Conservation (phyloP, 2,797 vertebrate genomes). For the Xiphophorus birchmanni region DNA sequence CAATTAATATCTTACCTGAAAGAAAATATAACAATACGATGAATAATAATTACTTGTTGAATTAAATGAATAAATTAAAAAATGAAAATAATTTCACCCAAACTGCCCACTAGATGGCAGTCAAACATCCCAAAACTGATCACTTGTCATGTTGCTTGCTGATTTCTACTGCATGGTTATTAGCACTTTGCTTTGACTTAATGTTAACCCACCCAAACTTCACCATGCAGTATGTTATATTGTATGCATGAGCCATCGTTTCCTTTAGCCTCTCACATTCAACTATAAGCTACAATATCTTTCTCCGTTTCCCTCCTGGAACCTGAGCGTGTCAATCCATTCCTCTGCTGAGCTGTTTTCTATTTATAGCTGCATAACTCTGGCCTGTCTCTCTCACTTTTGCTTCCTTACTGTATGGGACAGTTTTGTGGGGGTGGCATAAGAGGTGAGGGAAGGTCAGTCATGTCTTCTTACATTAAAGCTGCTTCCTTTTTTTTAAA, state of each 20-base stretch:
- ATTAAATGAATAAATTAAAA: background rate
- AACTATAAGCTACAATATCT: slow-evolving; percentile 40
- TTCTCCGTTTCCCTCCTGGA: slow-evolving; percentile 36
- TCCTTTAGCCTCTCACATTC: slow-evolving; percentile 17
- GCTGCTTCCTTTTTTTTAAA: slow-evolving; percentile 17
- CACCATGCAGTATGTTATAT: background rate
- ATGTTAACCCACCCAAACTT: background rate
- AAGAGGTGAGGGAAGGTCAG: slow-evolving; percentile 5
- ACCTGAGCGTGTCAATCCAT: slow-evolving; percentile 44
- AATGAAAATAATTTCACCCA: background rate
- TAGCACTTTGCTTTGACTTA: background rate
- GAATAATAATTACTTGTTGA: background rate
- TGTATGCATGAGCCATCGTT: background rate
- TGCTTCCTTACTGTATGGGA: slow-evolving; percentile 51
- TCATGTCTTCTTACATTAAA: slow-evolving; percentile 27
- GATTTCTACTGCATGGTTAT: slow-evolving; percentile 6
- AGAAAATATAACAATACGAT: no score
- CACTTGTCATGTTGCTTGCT: background rate
- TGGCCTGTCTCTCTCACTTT: slow-evolving; percentile 59
- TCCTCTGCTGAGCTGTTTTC: slow-evolving; percentile 61
- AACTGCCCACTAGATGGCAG: slow-evolving; percentile 59
- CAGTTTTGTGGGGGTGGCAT: slow-evolving; percentile 27
- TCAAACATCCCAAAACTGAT: no score
- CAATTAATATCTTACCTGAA: background rate
- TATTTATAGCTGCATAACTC: slow-evolving; percentile 69